Evolutionary conservation across 2,797 vertebrate genomes (phyloP).

Genomic region (Babyrousa celebensis): DNA sequence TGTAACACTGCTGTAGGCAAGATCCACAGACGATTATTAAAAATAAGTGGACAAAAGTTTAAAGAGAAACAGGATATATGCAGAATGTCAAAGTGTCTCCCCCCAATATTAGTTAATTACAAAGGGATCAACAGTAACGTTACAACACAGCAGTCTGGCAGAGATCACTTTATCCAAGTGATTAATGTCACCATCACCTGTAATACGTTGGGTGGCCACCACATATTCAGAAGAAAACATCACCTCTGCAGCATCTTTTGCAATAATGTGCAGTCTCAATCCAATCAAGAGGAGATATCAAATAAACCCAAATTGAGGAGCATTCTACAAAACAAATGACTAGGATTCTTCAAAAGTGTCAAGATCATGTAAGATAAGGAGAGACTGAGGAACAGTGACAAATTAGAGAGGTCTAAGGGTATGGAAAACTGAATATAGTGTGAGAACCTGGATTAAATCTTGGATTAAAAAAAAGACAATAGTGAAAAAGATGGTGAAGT

Average conservation of each 20-base stretch:
- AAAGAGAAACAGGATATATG: background rate
- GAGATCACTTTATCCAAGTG: background rate
- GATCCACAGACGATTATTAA: background rate
- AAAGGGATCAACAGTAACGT: background rate
- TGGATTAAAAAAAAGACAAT: background rate
- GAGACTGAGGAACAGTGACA: background rate
- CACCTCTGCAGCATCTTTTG: background rate
- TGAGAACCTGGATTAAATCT: background rate
- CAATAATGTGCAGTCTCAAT: background rate
- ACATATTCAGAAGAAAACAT: background rate
- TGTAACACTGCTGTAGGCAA: background rate
- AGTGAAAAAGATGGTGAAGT: background rate
- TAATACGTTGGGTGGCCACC: background rate
- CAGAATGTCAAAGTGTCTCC: background rate
- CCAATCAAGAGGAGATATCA: background rate
- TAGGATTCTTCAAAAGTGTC: background rate
- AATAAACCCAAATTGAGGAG: background rate
- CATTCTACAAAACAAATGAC: background rate
- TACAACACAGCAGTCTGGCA: background rate
- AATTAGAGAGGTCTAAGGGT: background rate
- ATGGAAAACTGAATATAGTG: background rate
- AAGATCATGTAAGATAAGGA: background rate
- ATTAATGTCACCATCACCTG: background rate
- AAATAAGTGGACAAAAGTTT: background rate
- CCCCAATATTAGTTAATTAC: background rate